Evolutionary conservation across 2,113 vertebrate species (phyloP).

Genomic region (Coryphaenoides rupestris): DNA sequence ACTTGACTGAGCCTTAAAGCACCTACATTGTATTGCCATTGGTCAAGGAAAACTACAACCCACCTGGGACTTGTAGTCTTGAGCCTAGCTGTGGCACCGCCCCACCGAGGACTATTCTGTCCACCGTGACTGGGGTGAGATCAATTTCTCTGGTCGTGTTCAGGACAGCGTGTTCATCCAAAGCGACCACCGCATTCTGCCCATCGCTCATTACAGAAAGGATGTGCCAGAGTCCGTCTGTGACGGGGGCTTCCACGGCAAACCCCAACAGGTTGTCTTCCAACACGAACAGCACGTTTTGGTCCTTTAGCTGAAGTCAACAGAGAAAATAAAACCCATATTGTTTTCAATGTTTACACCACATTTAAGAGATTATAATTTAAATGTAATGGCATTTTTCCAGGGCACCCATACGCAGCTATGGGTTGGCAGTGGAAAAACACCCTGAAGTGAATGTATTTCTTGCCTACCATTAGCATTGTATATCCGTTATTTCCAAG

Average conservation of each 20-base stretch:
- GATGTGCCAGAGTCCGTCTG: constrained; percentile 69
- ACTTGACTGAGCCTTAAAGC: too few relatives aligned
- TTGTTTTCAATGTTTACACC: background rate
- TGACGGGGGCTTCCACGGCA: constrained; percentile 38
- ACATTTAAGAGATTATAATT: background rate
- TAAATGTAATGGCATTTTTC: too few relatives aligned
- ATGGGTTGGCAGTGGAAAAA: too few relatives aligned
- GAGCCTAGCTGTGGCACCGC: constrained; percentile 12
- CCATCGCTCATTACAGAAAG: constrained; percentile 45
- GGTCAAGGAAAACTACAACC: constrained; percentile 11
- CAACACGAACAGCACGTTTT: constrained; percentile 47
- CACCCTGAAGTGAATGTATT: background rate
- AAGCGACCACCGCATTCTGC: constrained; percentile 34
- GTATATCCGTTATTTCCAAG: constrained; percentile 33
- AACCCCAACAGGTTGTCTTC: constrained; percentile 46
- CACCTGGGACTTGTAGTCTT: constrained; percentile 48
- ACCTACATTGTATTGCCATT: too few relatives aligned
- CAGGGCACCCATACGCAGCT: too few relatives aligned
- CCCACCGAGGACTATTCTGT: constrained; percentile 60
- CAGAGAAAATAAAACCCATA: background rate
- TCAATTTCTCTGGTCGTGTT: constrained; percentile 51
- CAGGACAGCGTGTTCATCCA: constrained; percentile 51
- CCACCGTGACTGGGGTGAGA: constrained; percentile 39
- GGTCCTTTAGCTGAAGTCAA: constrained; percentile 57
- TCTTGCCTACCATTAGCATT: constrained; percentile 51